Base-by-base conservation (phyloP, 1,140 invertebrate genomes). In the Planococcus citri region DNA sequence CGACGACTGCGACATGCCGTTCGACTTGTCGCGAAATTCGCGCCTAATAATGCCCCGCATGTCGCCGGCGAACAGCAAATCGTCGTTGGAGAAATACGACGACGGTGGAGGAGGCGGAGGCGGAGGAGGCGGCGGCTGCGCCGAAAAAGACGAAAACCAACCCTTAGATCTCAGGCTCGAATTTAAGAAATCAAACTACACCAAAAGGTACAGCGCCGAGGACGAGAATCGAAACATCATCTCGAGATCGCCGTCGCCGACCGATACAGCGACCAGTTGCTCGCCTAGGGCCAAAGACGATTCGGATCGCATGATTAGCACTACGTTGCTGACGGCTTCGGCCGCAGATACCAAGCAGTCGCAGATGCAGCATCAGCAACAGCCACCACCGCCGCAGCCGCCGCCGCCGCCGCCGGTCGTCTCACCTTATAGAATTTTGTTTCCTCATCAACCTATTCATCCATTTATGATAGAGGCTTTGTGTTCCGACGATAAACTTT, bases 121-220 rank as follows among this genome's bases (percentile, higher is more conserved):
- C 14, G 69, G 60, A n/a, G 58, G 33, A 0, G 69, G 33, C 14
- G 69, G 37, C 20, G 69, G 27, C n/a, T n/a, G n/a, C n/a, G n/a
- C n/a, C n/a, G 78, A 79, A 0, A 70, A 75, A 41, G 80, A 83
- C 33, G 83, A 85, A 33, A 88, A 90, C 72, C 87, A 90, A 75
- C 91, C 91, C 1, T 79, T 94, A 60, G 91, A 94, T 77, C 82
- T 94, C 10, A 83, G 90, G 71, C 83, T 93, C 58, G 89, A 89
- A 58, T 87, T 88, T 76, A 93, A 92, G 75, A 88, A 90, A 75
- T 64, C 33, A 77, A 79, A 22, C n/a, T n/a, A n/a, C n/a, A 74
- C 75, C 17, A 71, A 75, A 71, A 71, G 78, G 71, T 75, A 75
- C 64, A 79, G 83, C 14, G 74, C 87, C 6, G 84, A 88, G 74